A percentile compares a stretch with the other conserved stretches of the same genome.
These are phyloP conservation scores for Athetis lepigone DNA, from an alignment of 2,888 invertebrate species.

Conservation along the genomic window DNA sequence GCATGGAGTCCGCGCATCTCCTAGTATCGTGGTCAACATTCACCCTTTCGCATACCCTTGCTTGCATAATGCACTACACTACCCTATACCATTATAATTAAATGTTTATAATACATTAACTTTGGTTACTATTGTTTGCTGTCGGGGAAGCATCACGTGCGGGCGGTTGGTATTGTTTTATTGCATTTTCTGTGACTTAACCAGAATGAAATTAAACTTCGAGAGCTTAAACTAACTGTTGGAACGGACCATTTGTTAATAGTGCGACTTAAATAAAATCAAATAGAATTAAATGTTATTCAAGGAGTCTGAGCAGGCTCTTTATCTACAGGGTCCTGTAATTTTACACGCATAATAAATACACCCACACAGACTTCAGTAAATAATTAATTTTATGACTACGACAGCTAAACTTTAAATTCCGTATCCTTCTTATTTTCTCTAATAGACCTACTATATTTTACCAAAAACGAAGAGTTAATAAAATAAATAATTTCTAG, in stretches of 20 bases:
- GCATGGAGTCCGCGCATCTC: conserved; percentile 84
- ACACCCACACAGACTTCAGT: background rate
- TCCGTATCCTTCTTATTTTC: no score
- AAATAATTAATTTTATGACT: background rate
- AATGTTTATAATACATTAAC: conserved; percentile 60
- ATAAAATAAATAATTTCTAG: no score
- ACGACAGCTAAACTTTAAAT: background rate
- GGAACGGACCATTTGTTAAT: no score
- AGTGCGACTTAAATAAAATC: no score
- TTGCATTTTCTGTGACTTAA: conserved; percentile 3
- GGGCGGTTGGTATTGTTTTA: conserved; percentile 5
- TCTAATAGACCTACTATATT: no score
- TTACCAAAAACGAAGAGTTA: no score
- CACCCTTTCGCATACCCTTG: conserved; percentile 76
- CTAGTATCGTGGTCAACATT: conserved; percentile 67
- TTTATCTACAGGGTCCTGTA: no score
- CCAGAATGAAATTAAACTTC: background rate
- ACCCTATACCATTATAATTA: conserved; percentile 64
- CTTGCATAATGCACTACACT: conserved; percentile 74
- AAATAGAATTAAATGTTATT: no score
- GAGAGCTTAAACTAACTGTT: background rate
- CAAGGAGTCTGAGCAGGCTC: no score
- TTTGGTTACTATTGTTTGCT: conserved; percentile 38
- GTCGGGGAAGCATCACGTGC: conserved; percentile 5
- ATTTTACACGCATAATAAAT: no score